Evolutionary conservation across 2,797 vertebrate species (phyloP).

Genomic region (Peromyscus aztecus): DNA sequence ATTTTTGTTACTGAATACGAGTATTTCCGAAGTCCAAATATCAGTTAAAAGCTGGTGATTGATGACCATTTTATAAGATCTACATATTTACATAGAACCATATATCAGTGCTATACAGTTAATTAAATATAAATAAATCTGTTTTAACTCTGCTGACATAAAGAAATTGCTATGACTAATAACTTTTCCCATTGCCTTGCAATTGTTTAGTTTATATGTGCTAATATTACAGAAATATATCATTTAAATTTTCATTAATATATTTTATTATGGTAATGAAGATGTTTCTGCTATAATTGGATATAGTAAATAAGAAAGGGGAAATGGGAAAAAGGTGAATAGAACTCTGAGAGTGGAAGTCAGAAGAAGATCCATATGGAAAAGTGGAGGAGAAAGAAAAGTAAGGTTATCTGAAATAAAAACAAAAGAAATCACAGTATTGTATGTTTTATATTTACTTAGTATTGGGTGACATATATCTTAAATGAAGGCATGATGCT

Average conservation of each 20-base stretch:
- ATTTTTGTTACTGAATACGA: neutral
- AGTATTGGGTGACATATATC: neutral
- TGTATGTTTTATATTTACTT: neutral
- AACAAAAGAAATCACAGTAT: neutral
- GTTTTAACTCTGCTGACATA: neutral
- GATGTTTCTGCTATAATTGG: neutral
- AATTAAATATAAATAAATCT: neutral
- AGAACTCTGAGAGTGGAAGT: neutral
- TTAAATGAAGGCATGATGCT: neutral
- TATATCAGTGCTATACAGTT: neutral
- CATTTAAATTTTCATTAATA: neutral
- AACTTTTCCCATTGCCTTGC: neutral
- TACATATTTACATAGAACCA: neutral
- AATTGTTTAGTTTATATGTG: neutral
- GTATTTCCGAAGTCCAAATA: neutral
- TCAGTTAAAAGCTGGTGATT: neutral
- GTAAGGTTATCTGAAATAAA: neutral
- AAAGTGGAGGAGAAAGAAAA: neutral
- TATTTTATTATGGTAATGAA: neutral
- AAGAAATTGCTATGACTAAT: neutral
- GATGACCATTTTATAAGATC: neutral
- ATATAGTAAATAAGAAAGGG: neutral
- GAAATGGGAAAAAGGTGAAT: neutral
- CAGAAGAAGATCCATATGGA: neutral
- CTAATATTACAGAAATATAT: neutral